Base-by-base conservation (phyloP, 2,113 vertebrate species). In the Stomatorhinus ivindoensis region DNA sequence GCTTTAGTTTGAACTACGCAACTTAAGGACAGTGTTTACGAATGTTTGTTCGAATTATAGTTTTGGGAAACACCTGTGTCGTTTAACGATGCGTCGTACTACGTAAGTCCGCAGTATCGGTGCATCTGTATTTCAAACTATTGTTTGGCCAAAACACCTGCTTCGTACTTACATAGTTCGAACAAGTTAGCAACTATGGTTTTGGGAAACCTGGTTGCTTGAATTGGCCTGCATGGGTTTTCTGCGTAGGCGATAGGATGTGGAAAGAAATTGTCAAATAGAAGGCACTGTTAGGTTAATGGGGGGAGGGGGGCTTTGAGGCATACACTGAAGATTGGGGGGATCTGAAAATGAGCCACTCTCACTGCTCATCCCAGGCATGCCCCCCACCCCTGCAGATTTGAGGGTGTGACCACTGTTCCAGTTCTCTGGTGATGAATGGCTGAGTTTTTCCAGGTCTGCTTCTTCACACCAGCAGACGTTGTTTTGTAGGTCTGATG, bases 401-500 rank as follows among this genome's bases (percentile, higher is more conserved):
- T 47, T 3, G 7, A 10, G 27, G 39, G 19, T 9, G 87, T 44
- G 87, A n/a, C 44, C 24, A 35, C 17, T 21, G 55, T 24, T 24
- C 11, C 87, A 47, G 44, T 39, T 44, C 46, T 15, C 27, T 4
- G 2, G 73, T 73, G 88, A 82, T 51, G 73, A 89, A 89, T 42
- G 48, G 47, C 21, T 51, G 55, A 89, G 44, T 86, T 89, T 86
- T 65, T 46, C 80, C 80, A 86, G 48, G 24, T 85, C 89, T 86
- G n/a, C 11, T 47, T n/a, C 53, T 80, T 51, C 39, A 69, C 42
- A 86, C 27, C 83, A 86, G 39, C 50, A 55, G 80, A 46, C 17
- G 19, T 76, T 61, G 27, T 90, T 90, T 46, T 87, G 42, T 80
- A 76, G 76, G 42, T 90, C 21, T 87, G 89, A 87, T 50, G 58